phyloP scores from a whole-genome alignment of 2,888 invertebrate species.

The Cerceris rybyensis region DNA sequence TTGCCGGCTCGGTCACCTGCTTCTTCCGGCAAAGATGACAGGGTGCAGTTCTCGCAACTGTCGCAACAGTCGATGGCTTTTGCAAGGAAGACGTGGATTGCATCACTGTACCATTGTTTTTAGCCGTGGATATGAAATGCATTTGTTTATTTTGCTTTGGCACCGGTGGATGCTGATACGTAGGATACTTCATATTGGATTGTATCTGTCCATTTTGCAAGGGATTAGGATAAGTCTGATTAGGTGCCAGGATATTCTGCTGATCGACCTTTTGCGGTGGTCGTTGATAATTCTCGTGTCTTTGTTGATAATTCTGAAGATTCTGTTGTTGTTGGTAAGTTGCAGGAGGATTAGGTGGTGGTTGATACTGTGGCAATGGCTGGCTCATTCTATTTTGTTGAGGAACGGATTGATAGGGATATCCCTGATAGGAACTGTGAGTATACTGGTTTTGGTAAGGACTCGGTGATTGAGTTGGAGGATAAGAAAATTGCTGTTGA shows the following conservation, averaged over 20 bases:
- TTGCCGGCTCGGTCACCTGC: conserved; percentile 88
- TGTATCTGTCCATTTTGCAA: conserved; percentile 77
- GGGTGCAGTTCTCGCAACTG: conserved; percentile 84
- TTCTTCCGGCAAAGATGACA: conserved; percentile 95
- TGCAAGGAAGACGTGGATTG: conserved; percentile 83
- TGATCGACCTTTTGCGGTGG: conserved; percentile 80
- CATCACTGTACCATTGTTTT: conserved; percentile 85
- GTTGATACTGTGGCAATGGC: conserved; percentile 80
- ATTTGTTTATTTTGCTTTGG: conserved; percentile 85
- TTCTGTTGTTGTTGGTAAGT: conserved; percentile 74
- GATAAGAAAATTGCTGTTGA: conserved; percentile 73
- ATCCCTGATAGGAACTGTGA: conserved; percentile 71
- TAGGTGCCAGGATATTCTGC: conserved; percentile 74
- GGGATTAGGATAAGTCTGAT: conserved; percentile 77
- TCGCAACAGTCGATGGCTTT: conserved; percentile 35
- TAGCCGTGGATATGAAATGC: conserved; percentile 89
- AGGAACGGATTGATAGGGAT: conserved; percentile 72
- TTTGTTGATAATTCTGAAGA: conserved; percentile 66
- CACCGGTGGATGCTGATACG: conserved; percentile 86
- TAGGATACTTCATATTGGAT: conserved; percentile 81
- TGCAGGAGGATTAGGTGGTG: conserved; percentile 78
- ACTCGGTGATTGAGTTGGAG: conserved; percentile 73
- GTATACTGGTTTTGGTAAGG: conserved; percentile 74
- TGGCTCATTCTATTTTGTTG: conserved; percentile 74
- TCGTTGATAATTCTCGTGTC: conserved; percentile 72